Evolutionary conservation across 2,797 vertebrate genomes (phyloP).

Genomic region (Hemibagrus guttatus): DNA sequence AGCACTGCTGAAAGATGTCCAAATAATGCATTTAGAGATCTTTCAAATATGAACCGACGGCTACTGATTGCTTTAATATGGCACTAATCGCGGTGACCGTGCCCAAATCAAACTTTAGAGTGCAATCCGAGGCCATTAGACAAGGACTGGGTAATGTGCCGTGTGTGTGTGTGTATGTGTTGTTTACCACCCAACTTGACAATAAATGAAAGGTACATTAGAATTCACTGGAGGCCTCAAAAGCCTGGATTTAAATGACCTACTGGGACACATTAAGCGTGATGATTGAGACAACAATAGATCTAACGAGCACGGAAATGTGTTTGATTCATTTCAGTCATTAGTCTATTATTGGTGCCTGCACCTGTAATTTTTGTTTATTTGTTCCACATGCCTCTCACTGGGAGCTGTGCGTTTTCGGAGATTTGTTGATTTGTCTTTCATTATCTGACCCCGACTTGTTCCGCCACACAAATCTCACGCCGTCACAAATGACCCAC

Average conservation of each 20-base stretch:
- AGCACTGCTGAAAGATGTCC: conserved; percentile 47
- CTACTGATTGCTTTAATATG: conserved; percentile 53
- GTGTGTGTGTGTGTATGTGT: conserved; percentile 33
- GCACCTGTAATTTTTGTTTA: conserved; percentile 59
- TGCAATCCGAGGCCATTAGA: conserved; percentile 52
- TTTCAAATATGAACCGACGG: conserved; percentile 50
- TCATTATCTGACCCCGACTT: conserved; percentile 47
- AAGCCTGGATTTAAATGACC: conserved; percentile 59
- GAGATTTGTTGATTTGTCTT: conserved; percentile 56
- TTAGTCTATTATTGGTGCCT: conserved; percentile 53
- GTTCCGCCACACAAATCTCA: conserved; percentile 29
- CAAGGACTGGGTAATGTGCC: conserved; percentile 37
- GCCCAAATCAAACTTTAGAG: conserved; percentile 49
- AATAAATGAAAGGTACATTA: conserved; percentile 60
- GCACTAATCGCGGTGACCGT: conserved; percentile 47
- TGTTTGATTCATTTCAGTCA: conserved; percentile 58
- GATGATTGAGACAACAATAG: conserved; percentile 57
- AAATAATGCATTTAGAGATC: conserved; percentile 50
- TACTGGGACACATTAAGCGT: conserved; percentile 58
- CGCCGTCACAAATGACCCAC: conserved; percentile 42
- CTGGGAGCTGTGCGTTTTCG: conserved; percentile 43
- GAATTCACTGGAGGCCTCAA: conserved; percentile 55
- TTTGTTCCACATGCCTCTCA: conserved; percentile 53
- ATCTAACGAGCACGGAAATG: conserved; percentile 59
- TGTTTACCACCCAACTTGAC: conserved; percentile 50